phyloP scores from a whole-genome alignment of 2,888 invertebrate species.

The Amphiduros pacificus region DNA sequence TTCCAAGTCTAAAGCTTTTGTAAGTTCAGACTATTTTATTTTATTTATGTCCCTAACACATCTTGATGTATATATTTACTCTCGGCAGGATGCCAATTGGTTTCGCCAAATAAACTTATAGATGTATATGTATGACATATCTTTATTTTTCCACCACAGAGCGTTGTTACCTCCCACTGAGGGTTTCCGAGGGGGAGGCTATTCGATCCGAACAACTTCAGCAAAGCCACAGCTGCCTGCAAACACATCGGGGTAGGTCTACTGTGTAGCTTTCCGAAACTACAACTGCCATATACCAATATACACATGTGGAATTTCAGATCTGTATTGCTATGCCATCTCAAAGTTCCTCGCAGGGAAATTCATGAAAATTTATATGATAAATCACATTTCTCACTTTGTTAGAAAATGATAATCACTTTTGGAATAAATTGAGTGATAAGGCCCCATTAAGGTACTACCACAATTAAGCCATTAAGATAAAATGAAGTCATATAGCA shows the following conservation, averaged over 20 bases:
- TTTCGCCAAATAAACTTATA: neutral
- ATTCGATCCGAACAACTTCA: constrained; percentile 10
- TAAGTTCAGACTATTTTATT: no score
- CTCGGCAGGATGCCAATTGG: neutral
- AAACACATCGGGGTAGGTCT: constrained; percentile 7
- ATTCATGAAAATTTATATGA: no score
- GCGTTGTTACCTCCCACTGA: constrained; percentile 27
- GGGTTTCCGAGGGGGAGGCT: constrained; percentile 11
- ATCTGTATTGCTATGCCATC: no score
- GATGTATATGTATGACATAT: neutral
- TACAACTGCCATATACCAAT: neutral
- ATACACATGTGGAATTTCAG: no score
- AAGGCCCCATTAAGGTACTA: neutral
- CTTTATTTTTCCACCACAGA: constrained; percentile 9
- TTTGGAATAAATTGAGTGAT: no score
- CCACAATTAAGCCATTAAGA: neutral
- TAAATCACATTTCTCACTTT: no score
- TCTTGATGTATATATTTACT: neutral
- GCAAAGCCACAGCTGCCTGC: constrained; percentile 8
- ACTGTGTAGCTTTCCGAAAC: neutral
- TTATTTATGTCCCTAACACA: no score
- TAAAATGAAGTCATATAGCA: neutral
- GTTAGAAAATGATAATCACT: no score
- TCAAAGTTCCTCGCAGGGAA: no score
- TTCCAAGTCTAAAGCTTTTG: no score